Percentiles rank a stretch among this genome's conserved stretches.
These are phyloP conservation scores for Atractosteus spatula DNA, from an alignment of 2,113 vertebrate species.

Conservation along the genomic window DNA sequence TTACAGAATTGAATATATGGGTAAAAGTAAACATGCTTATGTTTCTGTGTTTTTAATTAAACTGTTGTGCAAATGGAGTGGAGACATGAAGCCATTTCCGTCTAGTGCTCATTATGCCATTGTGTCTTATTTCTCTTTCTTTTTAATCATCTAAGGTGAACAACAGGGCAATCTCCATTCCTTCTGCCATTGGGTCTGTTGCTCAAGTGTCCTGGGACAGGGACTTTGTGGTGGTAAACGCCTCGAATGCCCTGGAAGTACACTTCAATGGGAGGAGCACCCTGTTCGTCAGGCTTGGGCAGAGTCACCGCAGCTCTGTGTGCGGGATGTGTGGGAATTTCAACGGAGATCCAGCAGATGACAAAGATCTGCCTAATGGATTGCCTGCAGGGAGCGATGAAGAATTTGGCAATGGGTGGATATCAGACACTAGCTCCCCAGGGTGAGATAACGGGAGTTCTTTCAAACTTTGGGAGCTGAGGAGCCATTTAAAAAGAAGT, in stretches of 20 bases:
- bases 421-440: conserved; percentile 35
- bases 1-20: no score
- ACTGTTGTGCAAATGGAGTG: no score
- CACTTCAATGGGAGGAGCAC: conserved; percentile 46
- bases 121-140: neutral
- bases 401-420: conserved; percentile 60
- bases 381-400: conserved; percentile 42
- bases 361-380: conserved; percentile 54
- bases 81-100: no score
- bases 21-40: no score
- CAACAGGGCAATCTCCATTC: conserved; percentile 24
- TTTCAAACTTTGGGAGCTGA: no score
- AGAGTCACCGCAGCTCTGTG: conserved; percentile 26
- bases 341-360: conserved; percentile 51
- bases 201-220: conserved; percentile 31
- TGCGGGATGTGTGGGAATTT: conserved; percentile 61
- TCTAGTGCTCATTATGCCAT: neutral
- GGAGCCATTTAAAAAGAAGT: no score
- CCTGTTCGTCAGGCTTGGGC: conserved; percentile 39
- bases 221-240: conserved; percentile 40
- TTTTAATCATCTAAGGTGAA: conserved; percentile 43
- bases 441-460: conserved; percentile 48
- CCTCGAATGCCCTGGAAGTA: conserved; percentile 37
- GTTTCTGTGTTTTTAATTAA: no score
- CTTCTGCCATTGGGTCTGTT: conserved; percentile 23